Conservation (phyloP, 1,140 invertebrate genomes). For the Muscidifurax raptorellus region DNA sequence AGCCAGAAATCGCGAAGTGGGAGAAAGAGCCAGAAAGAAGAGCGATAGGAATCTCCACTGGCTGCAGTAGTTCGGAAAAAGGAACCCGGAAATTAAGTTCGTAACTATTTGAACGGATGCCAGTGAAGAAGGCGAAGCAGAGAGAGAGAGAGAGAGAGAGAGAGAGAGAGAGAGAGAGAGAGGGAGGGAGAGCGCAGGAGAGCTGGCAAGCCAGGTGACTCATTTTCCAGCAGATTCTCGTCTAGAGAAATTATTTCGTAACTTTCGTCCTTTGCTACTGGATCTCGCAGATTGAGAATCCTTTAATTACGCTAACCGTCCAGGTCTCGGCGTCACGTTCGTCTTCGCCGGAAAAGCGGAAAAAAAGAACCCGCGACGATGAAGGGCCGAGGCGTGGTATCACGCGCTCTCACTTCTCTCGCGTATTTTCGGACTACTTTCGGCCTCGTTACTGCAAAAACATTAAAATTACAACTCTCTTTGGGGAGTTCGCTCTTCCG, state of each 20-base stretch:
- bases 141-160: too few species aligned
- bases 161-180: neutral
- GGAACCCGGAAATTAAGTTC: conserved; percentile 63
- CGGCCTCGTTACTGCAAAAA: conserved; percentile 41
- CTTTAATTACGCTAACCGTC: conserved; percentile 37
- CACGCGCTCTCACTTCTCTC: neutral
- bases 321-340: conserved; percentile 26
- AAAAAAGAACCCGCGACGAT: neutral
- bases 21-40: neutral
- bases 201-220: conserved; percentile 37
- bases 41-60: neutral
- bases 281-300: conserved; percentile 39
- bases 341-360: neutral
- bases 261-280: conserved; percentile 49
- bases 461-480: conserved; percentile 40
- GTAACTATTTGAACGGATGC: conserved; percentile 67
- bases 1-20: conserved; percentile 2
- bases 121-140: conserved; percentile 54
- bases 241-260: conserved; percentile 60
- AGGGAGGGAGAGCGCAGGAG: too few species aligned
- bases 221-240: conserved; percentile 21
- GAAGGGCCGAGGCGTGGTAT: conserved; percentile 1
- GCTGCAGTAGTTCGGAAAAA: conserved; percentile 49
- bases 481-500: neutral
- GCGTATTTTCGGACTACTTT: neutral